Percentiles rank a stretch among this genome's conserved stretches.
phyloP scores from a whole-genome alignment of 2,113 vertebrate species.

The Phylloscopus whistleri region DNA sequence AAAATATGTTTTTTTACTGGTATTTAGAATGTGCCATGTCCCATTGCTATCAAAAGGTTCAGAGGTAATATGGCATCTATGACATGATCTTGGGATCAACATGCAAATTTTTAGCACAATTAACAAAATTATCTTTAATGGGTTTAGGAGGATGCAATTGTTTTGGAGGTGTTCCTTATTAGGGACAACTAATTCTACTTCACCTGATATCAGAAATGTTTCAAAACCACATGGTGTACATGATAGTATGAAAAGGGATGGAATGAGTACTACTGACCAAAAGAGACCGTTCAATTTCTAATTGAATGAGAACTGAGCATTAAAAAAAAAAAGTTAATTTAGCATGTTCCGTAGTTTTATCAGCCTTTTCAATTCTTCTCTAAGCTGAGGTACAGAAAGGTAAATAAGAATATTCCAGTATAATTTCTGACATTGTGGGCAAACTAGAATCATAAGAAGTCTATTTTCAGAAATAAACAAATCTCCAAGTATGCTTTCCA shows the following conservation, averaged over 20 bases:
- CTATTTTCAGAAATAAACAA: not conserved
- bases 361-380: not conserved
- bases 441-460: not conserved
- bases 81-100: not conserved
- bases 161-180: not conserved
- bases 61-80: not conserved
- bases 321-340: not conserved
- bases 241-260: not conserved
- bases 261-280: not conserved
- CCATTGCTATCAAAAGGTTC: not conserved
- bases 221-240: not conserved
- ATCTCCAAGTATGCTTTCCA: not conserved
- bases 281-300: not conserved
- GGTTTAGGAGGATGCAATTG: not conserved
- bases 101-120: not conserved
- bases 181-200: not conserved
- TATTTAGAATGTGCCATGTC: not conserved
- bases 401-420: not conserved
- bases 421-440: not conserved
- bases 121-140: not conserved
- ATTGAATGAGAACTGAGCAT: not conserved
- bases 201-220: not conserved
- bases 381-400: not conserved
- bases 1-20: not conserved
- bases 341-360: not conserved